phyloP scores from a whole-genome alignment of 2,888 invertebrate species.

The Alcis repandata region DNA sequence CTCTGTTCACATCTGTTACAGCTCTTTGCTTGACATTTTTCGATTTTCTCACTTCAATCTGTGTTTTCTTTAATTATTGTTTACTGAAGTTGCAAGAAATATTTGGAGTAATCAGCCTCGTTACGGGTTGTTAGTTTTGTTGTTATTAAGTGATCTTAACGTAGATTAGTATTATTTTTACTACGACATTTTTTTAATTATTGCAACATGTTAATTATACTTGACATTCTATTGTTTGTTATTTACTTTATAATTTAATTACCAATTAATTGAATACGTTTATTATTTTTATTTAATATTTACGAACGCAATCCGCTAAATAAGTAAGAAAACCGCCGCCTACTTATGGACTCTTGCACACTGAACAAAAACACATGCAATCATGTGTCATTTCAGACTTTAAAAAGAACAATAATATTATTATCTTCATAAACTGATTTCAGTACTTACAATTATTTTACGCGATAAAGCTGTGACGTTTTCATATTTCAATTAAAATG shows the following conservation, averaged over 20 bases:
- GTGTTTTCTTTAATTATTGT: constrained; percentile 39
- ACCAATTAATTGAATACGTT: too few relatives aligned
- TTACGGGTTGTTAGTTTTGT: too few relatives aligned
- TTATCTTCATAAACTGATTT: constrained; percentile 14
- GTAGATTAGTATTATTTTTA: too few relatives aligned
- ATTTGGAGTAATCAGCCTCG: not conserved
- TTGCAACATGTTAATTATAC: too few relatives aligned
- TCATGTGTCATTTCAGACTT: not conserved
- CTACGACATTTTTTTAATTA: too few relatives aligned
- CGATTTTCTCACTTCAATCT: constrained; percentile 63
- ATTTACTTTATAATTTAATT: too few relatives aligned
- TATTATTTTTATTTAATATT: too few relatives aligned
- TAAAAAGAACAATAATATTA: constrained; percentile 6
- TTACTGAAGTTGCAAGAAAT: constrained; percentile 9
- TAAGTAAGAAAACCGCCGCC: too few relatives aligned
- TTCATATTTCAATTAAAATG: constrained; percentile 37
- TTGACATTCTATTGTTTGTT: too few relatives aligned
- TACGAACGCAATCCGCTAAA: too few relatives aligned
- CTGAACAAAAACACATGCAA: not conserved
- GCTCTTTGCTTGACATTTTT: constrained; percentile 67
- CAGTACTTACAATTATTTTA: constrained; percentile 6
- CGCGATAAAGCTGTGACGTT: constrained; percentile 18
- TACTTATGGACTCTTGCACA: not conserved
- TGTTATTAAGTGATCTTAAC: too few relatives aligned
- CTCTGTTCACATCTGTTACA: constrained; percentile 83